Conservation (phyloP, 2,888 invertebrate genomes). For the Heliconius aoede region DNA sequence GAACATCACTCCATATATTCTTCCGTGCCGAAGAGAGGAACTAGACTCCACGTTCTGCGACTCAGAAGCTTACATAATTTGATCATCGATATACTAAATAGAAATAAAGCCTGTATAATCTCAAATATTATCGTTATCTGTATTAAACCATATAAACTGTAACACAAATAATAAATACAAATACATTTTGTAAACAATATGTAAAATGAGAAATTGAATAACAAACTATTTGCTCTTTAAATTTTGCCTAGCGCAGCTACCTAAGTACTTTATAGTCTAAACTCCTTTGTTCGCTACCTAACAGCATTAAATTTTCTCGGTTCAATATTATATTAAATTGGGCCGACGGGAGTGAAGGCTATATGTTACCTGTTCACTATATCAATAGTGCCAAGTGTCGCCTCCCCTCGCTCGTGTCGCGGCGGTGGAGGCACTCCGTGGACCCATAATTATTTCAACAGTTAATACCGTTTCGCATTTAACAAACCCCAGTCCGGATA, state of each 20-base stretch:
- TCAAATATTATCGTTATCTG: too few relatives aligned
- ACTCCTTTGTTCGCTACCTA: constrained; percentile 33
- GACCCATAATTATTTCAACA: constrained; percentile 58
- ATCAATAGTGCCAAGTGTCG: constrained; percentile 35
- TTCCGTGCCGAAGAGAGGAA: too few relatives aligned
- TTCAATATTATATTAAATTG: constrained; percentile 40
- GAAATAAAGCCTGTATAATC: too few relatives aligned
- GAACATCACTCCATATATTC: too few relatives aligned
- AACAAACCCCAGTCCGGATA: constrained; percentile 28
- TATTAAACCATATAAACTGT: not conserved
- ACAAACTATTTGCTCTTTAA: constrained; percentile 13
- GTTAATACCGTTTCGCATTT: constrained; percentile 40
- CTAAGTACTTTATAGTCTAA: constrained; percentile 18
- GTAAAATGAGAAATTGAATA: constrained; percentile 11
- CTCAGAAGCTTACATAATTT: too few relatives aligned
- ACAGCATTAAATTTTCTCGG: constrained; percentile 33
- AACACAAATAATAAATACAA: not conserved
- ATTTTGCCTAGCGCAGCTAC: constrained; percentile 4
- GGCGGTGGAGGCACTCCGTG: constrained; percentile 20
- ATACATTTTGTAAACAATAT: not conserved
- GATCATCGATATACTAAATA: not conserved
- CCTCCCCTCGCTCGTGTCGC: constrained; percentile 21
- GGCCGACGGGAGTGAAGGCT: constrained; percentile 29
- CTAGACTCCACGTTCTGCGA: too few relatives aligned
- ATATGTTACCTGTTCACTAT: constrained; percentile 34